phyloP scores from a whole-genome alignment of 2,888 invertebrate genomes.

The Steromphala cineraria region DNA sequence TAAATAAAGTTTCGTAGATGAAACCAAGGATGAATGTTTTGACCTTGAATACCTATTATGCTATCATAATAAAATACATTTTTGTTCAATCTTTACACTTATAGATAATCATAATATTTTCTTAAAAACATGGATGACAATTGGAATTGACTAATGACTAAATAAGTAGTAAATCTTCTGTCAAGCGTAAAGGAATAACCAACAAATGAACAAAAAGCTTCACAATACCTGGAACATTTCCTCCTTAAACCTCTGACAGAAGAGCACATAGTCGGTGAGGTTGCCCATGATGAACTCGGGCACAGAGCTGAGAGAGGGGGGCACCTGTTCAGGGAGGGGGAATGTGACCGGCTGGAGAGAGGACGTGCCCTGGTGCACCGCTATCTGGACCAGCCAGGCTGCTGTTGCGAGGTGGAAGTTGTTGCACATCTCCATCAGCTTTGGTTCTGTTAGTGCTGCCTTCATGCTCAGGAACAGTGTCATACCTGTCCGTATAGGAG shows the following conservation, averaged over 20 bases:
- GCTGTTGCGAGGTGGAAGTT: conserved; percentile 88
- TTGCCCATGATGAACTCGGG: conserved; percentile 95
- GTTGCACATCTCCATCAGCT: conserved; percentile 83
- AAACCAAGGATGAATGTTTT: too few relatives aligned
- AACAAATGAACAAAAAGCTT: background rate
- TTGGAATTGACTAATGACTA: too few relatives aligned
- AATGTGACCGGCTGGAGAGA: conserved; percentile 65
- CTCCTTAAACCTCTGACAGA: conserved; percentile 76
- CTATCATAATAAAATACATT: too few relatives aligned
- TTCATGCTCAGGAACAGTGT: conserved; percentile 70
- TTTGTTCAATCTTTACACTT: too few relatives aligned
- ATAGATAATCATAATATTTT: too few relatives aligned
- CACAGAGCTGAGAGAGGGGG: conserved; percentile 79
- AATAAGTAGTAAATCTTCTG: too few relatives aligned
- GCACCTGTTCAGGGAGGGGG: conserved; percentile 67
- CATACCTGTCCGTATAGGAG: conserved; percentile 57
- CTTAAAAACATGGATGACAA: too few relatives aligned
- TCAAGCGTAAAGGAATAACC: background rate
- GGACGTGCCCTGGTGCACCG: conserved; percentile 66
- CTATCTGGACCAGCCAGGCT: conserved; percentile 90
- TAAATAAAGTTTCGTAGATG: too few relatives aligned
- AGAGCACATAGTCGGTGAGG: conserved; percentile 86
- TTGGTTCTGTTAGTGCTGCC: conserved; percentile 85
- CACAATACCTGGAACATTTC: conserved; percentile 67
- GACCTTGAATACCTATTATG: too few relatives aligned